phyloP scores from a whole-genome alignment of 2,888 invertebrate species.

The Anticlea derivata region DNA sequence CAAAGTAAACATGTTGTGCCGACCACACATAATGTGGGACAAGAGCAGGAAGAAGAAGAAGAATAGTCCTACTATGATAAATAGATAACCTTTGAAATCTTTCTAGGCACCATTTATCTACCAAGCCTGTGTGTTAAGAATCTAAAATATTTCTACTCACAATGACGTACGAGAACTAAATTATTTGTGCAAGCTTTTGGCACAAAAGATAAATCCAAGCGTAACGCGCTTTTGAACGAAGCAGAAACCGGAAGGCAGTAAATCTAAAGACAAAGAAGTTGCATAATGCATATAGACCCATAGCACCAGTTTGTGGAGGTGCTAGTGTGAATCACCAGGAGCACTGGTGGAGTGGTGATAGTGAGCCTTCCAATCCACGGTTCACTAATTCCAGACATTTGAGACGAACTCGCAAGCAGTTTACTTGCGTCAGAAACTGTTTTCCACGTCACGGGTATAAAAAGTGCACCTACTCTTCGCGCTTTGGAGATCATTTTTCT shows the following conservation, averaged over 20 bases:
- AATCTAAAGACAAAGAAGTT: constrained; percentile 17
- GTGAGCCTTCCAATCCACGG: too few species aligned
- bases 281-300: not conserved
- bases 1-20: too few species aligned
- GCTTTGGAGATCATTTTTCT: constrained; percentile 5
- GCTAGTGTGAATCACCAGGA: too few species aligned
- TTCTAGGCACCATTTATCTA: too few species aligned
- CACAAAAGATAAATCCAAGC: constrained; percentile 17
- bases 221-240: constrained; percentile 4
- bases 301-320: not conserved
- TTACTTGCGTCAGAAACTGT: not conserved
- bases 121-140: not conserved
- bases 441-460: constrained; percentile 6
- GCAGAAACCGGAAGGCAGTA: constrained; percentile 13
- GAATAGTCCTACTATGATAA: too few species aligned
- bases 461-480: constrained; percentile 10
- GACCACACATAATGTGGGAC: too few species aligned
- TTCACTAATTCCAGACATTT: too few species aligned
- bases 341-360: too few species aligned
- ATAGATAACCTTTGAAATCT: too few species aligned
- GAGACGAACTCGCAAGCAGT: too few species aligned
- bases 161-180: not conserved
- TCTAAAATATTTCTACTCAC: not conserved
- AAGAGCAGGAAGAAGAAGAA: too few species aligned
- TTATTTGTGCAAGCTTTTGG: constrained; percentile 5